Conservation (phyloP, 2,888 invertebrate genomes). For the Conomelus anceps region DNA sequence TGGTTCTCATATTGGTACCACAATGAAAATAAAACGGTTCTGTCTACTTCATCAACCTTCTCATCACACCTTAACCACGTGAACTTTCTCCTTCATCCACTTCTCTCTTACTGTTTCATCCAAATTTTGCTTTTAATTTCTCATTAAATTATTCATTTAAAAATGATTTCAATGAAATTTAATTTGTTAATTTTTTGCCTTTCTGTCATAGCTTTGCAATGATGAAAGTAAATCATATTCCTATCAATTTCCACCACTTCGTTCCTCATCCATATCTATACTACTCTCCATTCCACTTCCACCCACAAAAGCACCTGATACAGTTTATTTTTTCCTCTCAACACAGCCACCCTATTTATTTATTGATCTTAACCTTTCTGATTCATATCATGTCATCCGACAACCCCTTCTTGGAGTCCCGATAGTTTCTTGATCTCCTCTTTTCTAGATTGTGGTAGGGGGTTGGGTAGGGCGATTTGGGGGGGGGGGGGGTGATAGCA, state of each 20-base stretch:
- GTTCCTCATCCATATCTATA: neutral
- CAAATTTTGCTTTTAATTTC: too few species aligned
- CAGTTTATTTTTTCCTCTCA: neutral
- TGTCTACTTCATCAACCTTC: neutral
- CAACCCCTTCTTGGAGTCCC: neutral
- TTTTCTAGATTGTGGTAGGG: neutral
- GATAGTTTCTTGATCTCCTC: neutral
- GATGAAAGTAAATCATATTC: neutral
- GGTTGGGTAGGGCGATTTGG: neutral
- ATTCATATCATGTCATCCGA: neutral
- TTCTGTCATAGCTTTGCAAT: too few species aligned
- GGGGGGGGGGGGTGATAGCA: neutral
- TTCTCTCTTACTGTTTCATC: neutral
- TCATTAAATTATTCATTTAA: too few species aligned
- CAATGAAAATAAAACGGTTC: neutral
- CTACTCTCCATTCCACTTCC: neutral
- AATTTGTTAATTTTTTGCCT: too few species aligned
- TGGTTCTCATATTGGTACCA: too few species aligned
- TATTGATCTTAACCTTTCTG: neutral
- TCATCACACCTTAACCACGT: neutral
- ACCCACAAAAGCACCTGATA: neutral
- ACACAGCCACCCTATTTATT: neutral
- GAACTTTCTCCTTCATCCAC: neutral
- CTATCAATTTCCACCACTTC: too few species aligned
- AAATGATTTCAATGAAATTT: too few species aligned